Conservation (phyloP, 2,888 invertebrate genomes). For the Trissolcus brochymenae region DNA sequence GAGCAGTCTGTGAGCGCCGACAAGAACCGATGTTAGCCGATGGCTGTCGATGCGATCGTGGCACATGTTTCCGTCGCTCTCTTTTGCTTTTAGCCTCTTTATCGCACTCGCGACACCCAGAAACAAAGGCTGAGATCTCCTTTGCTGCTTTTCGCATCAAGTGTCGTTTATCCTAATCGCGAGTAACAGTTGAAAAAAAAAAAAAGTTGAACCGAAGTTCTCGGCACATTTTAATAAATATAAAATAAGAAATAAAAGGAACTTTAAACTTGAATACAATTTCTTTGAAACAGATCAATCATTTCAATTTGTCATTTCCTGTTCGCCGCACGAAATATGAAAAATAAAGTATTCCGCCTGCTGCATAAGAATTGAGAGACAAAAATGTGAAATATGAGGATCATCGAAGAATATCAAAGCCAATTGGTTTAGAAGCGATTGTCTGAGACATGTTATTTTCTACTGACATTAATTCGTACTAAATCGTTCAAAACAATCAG, state of each 20-base stretch:
- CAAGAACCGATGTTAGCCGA: slow-evolving; percentile 32
- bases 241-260: too few relatives aligned
- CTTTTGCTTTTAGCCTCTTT: background rate
- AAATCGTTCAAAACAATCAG: slow-evolving; percentile 54
- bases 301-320: too few relatives aligned
- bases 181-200: too few relatives aligned
- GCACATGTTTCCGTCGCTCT: slow-evolving; percentile 3
- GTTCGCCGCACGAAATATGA: too few relatives aligned
- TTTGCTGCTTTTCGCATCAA: slow-evolving; percentile 32
- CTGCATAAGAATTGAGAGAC: too few relatives aligned
- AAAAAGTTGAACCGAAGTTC: background rate
- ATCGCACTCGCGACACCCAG: slow-evolving; percentile 5
- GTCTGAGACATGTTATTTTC: slow-evolving; percentile 37
- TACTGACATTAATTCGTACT: slow-evolving; percentile 47
- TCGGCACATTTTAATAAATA: too few relatives aligned
- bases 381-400: too few relatives aligned
- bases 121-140: slow-evolving; percentile 44
- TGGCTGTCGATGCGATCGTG: background rate
- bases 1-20: slow-evolving; percentile 17
- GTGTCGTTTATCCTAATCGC: slow-evolving; percentile 15
- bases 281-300: too few relatives aligned
- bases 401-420: too few relatives aligned
- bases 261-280: too few relatives aligned
- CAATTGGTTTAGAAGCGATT: slow-evolving; percentile 11
- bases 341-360: too few relatives aligned